Evolutionary conservation across 2,113 vertebrate genomes (phyloP), one percentile per base, ranked within the genome.

Genomic region (Pholis gunnellus): DNA sequence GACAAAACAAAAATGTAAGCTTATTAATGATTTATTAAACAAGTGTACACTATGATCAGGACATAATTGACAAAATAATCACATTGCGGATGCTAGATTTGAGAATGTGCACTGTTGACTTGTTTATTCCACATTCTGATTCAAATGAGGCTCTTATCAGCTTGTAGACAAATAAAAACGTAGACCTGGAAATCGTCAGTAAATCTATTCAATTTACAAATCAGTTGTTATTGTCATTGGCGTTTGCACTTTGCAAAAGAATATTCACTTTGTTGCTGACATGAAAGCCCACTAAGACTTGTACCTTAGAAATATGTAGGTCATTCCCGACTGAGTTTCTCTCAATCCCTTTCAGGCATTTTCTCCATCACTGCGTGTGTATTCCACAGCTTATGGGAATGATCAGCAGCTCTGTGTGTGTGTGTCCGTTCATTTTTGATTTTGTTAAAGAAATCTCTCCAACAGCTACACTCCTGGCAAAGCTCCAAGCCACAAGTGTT

Each of bases 401-500:
- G 56, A 54, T 46, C 22, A 74, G 68, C 40, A 48, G 64, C 44
- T 48, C 44, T 48, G 63, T 69, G 46, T 63, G 40, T 72, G 64
- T 46, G 72, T 66, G 31, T 46, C 0, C 4, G 42, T 34, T 70
- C 25, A 3, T 75, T 40, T 69, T 42, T 75, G 72, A 56, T 64
- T 82, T 31, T 72, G 66, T 81, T 65, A 78, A 65, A 79, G 56
- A 79, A 66, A 75, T 61, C 64, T 61, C 78, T 70, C 40, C 46
- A 36, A 50, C 29, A 63, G 75, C 42, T 69, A 11, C 31, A 56
- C 74, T 83, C 18, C 83, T 82, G 79, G 76, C 72, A 0, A 10
- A 11, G 68, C 72, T 86, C 80, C 63, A 72, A 76, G 50, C 59
- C 57, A 74, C 80, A 86, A 75, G 81, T 83, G 69, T 84, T 84